Conservation (phyloP, 1,140 invertebrate genomes). For the Lithobius niger region DNA sequence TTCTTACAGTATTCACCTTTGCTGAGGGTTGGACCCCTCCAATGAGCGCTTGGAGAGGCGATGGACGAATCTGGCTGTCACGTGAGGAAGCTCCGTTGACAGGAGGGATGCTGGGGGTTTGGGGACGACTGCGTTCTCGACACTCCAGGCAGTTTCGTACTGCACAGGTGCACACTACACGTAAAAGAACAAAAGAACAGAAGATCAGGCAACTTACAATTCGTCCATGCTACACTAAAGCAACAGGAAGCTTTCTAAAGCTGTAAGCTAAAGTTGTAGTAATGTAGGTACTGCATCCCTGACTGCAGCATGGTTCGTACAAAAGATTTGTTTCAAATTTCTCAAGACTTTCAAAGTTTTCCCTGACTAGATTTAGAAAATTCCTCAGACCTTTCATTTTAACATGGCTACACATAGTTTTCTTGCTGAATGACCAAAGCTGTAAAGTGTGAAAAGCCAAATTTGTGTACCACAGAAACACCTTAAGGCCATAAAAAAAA, state of each 20-base stretch:
- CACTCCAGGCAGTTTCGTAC: conserved; percentile 97
- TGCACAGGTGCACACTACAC: conserved; percentile 88
- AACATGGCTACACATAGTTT: no score
- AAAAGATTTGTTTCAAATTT: background rate
- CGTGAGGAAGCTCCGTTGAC: conserved; percentile 25
- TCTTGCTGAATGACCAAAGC: no score
- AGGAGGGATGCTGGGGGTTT: conserved; percentile 32
- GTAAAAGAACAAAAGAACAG: conserved; percentile 10
- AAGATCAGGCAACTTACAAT: no score
- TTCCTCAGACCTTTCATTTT: no score
- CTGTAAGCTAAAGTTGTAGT: no score
- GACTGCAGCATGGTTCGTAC: no score
- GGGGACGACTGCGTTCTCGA: conserved; percentile 72
- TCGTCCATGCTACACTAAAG: no score
- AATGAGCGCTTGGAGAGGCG: conserved; percentile 46
- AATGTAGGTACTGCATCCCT: no score
- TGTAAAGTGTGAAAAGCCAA: no score
- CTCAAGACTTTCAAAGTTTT: background rate
- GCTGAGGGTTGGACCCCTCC: conserved; percentile 63
- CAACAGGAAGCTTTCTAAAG: no score
- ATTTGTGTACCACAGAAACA: no score
- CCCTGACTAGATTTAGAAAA: background rate
- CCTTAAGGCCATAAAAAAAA: no score
- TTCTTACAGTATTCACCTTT: background rate
- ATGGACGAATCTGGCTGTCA: background rate